These are phyloP conservation scores for Lamellibrachia luymesi DNA, from an alignment of 1,140 invertebrate genomes.

Conservation along the genomic window DNA sequence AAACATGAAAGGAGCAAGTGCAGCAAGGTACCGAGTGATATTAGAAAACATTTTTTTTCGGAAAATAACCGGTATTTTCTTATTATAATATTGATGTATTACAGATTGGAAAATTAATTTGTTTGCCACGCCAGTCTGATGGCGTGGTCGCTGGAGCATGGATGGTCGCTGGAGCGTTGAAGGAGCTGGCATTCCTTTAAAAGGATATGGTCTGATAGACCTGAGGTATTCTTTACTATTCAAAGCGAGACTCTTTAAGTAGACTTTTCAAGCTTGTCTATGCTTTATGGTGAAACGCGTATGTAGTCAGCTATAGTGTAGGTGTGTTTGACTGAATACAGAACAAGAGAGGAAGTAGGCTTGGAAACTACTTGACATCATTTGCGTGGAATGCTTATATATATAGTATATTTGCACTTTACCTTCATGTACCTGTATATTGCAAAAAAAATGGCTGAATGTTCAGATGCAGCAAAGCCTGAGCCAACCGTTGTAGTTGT, in stretches of 20 bases:
- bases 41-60: not conserved
- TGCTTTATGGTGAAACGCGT: not conserved
- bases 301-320: not conserved
- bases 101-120: not conserved
- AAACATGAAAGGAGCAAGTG: not conserved
- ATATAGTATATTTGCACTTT: not conserved
- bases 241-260: not conserved
- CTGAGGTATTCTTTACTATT: not conserved
- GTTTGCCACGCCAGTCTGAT: not conserved
- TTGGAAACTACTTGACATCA: not conserved
- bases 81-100: not conserved
- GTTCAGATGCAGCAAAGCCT: not conserved
- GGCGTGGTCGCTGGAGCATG: not conserved
- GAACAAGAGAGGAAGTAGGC: not conserved
- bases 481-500: not conserved
- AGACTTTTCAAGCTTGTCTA: not conserved
- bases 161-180: not conserved
- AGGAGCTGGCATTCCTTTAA: not conserved
- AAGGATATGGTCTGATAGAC: not conserved
- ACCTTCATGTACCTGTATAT: not conserved
- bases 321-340: not conserved
- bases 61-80: too few species aligned
- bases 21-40: not conserved
- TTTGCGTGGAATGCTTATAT: not conserved
- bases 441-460: not conserved